A percentile compares a stretch with the other conserved stretches of the same genome.
Evolutionary conservation across 2,113 vertebrate species (phyloP).

Genomic region (Ascaphus truei): DNA sequence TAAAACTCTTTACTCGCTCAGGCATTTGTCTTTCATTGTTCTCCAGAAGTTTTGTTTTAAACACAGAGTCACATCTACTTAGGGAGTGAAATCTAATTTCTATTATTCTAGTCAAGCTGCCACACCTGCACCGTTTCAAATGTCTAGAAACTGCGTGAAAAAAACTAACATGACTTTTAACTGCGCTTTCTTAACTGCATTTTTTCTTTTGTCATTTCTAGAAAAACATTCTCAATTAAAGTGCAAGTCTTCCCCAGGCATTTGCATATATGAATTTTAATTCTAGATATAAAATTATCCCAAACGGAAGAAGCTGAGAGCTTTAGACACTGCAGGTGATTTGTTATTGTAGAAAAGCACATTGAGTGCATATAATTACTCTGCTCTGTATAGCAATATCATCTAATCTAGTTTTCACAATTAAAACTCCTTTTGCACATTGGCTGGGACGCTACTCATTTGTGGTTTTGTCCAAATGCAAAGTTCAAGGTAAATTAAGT

Average conservation of each 20-base stretch:
- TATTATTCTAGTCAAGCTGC: no score
- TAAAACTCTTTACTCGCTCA: no score
- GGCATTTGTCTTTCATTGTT: no score
- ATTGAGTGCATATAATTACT: background rate
- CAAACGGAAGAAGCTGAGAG: background rate
- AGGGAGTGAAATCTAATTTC: no score
- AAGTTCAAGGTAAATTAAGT: conserved; percentile 31
- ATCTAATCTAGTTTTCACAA: background rate
- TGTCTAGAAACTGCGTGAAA: no score
- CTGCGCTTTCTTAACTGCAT: no score
- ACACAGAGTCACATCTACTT: no score
- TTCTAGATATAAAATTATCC: background rate
- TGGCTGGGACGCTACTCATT: no score
- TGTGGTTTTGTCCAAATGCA: background rate
- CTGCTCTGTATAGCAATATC: background rate
- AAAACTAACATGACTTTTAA: no score
- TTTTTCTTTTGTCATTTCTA: background rate
- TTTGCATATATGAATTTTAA: conserved; percentile 33
- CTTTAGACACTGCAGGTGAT: background rate
- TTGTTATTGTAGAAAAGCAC: conserved; percentile 2
- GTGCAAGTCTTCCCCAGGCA: conserved; percentile 25
- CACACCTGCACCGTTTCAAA: no score
- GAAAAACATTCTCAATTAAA: background rate
- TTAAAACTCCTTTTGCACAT: no score
- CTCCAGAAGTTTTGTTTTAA: no score